A percentile compares a stretch with the other conserved stretches of the same genome.
These are phyloP conservation scores for Rutilus rutilus DNA, from an alignment of 2,113 vertebrate genomes.

Conservation along the genomic window DNA sequence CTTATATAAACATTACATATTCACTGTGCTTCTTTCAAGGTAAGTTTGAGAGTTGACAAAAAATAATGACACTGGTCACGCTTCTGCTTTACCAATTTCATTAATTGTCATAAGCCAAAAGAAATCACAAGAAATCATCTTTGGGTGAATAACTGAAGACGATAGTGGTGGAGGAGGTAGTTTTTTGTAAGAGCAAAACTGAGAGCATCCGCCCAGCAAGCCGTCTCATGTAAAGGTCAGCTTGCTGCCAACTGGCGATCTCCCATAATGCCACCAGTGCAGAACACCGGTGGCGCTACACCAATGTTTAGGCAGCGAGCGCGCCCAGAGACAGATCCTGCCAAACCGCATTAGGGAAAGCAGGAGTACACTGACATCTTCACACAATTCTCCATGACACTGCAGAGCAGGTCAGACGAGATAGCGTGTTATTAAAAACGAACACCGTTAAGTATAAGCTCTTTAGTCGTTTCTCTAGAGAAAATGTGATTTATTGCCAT, in stretches of 20 bases:
- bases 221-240: slow-evolving; percentile 35
- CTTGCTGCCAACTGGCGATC: slow-evolving; percentile 23
- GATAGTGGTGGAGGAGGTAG: background rate
- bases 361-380: background rate
- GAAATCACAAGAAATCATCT: background rate
- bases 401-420: background rate
- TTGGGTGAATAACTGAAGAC: background rate
- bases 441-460: background rate
- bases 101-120: background rate
- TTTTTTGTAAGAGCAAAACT: background rate
- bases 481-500: background rate
- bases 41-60: background rate
- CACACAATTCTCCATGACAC: background rate
- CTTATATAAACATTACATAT: background rate
- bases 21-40: background rate
- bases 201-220: background rate
- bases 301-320: slow-evolving; percentile 6
- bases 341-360: slow-evolving; percentile 1
- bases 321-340: background rate
- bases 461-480: background rate
- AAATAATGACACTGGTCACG: background rate
- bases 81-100: background rate
- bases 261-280: slow-evolving; percentile 33
- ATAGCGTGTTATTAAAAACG: background rate
- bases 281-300: background rate